Evolutionary conservation across 2,113 vertebrate genomes (phyloP), one percentile per base, ranked within the genome.

Genomic region (Excalfactoria chinensis): DNA sequence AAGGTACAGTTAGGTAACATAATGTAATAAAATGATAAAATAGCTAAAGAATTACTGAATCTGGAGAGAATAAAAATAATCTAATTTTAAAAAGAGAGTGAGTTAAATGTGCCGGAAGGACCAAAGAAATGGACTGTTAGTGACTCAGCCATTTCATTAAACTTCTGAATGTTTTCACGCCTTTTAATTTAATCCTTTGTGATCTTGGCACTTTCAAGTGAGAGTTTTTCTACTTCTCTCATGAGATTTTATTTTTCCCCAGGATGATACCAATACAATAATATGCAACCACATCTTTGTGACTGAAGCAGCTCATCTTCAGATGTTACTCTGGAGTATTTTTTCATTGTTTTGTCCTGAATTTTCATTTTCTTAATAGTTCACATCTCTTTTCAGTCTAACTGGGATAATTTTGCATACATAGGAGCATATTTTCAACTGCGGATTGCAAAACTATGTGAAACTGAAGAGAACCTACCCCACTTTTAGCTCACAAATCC

Each of bases 101-200:
- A 77, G 63, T 53, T 11, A 93, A 92, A 79, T 44, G 11, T 62
- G 48, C 63, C 1, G 1, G 23, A 75, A 87, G 43, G 43, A 69
- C 49, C 44, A 69, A 91, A 91, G 62, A 87, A 89, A 92, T 25
- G 7, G 40, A 20, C 35, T 40, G 12, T 67, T 77, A 76, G 13
- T 48, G 22, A 64, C 26, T 78, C 62, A 41, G 35, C 56, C 3
- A 62, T 91, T 93, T 82, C 62, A 78, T 84, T 86, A 75, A 84
- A 66, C 25, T 89, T 89, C 43, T 53, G 35, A 84, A 82, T 72
- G 34, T 81, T 81, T 56, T 68, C 3, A 67, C 21, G 20, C 6
- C 51, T 92, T 93, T 89, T 66, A 78, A 78, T 84, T 56, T 68
- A 88, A 60, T 60, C 40, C 35, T 60, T 84, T 87, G 26, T 92